Conservation (phyloP, 2,888 invertebrate genomes). For the Ganaspis brasiliensis region DNA sequence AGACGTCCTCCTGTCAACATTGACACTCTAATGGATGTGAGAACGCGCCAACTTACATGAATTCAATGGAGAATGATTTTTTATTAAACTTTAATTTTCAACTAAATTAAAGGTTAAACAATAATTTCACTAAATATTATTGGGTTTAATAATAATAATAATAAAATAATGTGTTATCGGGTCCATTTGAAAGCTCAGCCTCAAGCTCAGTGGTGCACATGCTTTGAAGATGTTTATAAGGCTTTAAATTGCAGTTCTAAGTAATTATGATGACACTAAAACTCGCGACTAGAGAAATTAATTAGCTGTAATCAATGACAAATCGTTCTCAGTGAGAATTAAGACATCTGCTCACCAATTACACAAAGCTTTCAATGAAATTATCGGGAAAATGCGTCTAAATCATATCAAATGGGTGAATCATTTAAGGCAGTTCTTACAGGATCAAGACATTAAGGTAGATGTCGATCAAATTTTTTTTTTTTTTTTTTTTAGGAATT, state of each 20-base stretch:
- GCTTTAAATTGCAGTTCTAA: not conserved
- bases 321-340: not conserved
- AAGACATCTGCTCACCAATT: slow-evolving; percentile 1
- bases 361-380: not conserved
- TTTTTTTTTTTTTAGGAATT: no score
- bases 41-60: not conserved
- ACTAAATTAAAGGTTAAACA: not conserved
- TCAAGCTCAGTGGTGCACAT: not conserved
- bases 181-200: not conserved
- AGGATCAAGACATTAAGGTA: no score
- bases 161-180: not conserved
- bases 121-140: no score
- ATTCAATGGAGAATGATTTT: slow-evolving; percentile 13
- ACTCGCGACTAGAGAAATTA: not conserved
- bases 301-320: not conserved
- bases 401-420: no score
- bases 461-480: no score
- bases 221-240: not conserved
- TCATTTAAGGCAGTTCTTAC: no score
- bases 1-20: slow-evolving; percentile 47
- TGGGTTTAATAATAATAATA: no score
- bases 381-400: not conserved
- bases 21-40: slow-evolving; percentile 35
- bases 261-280: not conserved
- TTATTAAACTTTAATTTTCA: not conserved